A percentile compares a stretch with the other conserved stretches of the same genome.
Conservation (phyloP, 1,140 invertebrate species). For the Microplitis mediator region DNA sequence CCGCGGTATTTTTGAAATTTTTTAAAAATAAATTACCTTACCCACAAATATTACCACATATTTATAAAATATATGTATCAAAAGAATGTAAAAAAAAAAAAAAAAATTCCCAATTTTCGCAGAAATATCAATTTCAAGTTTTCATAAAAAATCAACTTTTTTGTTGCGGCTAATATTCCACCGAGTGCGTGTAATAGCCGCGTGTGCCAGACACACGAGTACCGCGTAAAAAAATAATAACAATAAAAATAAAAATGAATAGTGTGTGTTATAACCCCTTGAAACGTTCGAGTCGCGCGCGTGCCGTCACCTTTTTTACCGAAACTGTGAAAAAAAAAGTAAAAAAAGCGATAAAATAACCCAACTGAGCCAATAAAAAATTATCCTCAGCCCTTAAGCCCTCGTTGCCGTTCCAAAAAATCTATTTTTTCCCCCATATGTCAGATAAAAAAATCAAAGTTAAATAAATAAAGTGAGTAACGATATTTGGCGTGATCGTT, state of each 20-base stretch:
- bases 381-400: neutral
- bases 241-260: neutral
- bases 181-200: neutral
- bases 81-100: no score
- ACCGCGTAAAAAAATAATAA: neutral
- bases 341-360: neutral
- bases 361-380: neutral
- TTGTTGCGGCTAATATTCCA: neutral
- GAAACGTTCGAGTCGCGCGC: neutral
- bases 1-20: no score
- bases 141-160: neutral
- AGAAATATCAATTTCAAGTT: no score
- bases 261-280: constrained; percentile 5
- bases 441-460: neutral
- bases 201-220: constrained; percentile 5
- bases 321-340: neutral
- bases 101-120: no score
- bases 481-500: constrained; percentile 19
- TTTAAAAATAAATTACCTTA: no score
- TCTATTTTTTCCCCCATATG: neutral
- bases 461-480: constrained; percentile 17
- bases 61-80: no score
- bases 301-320: constrained; percentile 7
- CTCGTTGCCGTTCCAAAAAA: neutral
- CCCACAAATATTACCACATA: no score